Evolutionary conservation across 2,888 invertebrate species (phyloP).

Genomic region (Amblyjoppa proteus): DNA sequence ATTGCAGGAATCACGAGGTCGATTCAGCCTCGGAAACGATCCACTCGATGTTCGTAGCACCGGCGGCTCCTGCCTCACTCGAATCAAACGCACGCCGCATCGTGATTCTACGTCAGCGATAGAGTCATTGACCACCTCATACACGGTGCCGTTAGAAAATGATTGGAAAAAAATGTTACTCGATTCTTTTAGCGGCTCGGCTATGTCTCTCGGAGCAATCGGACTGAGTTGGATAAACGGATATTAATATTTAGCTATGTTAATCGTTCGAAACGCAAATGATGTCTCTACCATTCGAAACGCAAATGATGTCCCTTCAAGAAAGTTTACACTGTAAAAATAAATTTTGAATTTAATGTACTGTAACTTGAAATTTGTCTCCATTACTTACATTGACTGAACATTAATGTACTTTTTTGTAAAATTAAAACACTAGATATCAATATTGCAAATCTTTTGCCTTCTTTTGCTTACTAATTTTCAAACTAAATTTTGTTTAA

Average conservation of each 20-base stretch:
- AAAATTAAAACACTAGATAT: no score
- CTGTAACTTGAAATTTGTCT: no score
- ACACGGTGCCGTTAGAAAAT: neutral
- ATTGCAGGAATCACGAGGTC: neutral
- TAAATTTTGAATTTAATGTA: no score
- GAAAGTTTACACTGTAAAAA: neutral
- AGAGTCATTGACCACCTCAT: constrained; percentile 9
- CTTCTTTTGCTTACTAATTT: no score
- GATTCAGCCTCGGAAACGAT: constrained; percentile 8
- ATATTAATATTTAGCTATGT: neutral
- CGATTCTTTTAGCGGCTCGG: neutral
- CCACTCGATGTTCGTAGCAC: constrained; percentile 1
- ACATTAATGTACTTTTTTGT: no score
- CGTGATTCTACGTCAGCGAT: neutral
- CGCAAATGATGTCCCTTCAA: neutral
- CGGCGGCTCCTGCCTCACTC: neutral
- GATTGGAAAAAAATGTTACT: neutral
- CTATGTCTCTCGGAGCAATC: neutral
- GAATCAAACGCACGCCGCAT: constrained; percentile 7
- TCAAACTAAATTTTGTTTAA: no score
- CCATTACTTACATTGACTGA: no score
- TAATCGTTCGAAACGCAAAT: neutral
- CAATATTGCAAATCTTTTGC: no score
- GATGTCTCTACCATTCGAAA: neutral
- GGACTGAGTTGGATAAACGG: neutral